phyloP scores from a whole-genome alignment of 2,797 vertebrate genomes.

The Coilia nasus region DNA sequence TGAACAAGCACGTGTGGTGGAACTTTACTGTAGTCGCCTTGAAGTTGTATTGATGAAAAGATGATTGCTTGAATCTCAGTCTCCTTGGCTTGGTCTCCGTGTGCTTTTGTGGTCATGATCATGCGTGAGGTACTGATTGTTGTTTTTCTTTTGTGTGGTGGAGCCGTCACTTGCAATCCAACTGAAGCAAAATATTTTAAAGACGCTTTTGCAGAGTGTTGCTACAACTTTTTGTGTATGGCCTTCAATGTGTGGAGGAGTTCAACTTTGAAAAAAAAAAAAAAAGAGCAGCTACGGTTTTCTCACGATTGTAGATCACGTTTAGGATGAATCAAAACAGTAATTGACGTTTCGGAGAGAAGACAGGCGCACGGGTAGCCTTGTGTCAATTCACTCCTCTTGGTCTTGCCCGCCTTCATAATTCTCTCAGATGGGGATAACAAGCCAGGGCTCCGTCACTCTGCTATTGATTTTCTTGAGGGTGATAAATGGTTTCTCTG shows the following conservation, averaged over 20 bases:
- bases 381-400: background rate
- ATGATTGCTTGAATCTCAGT: too few species aligned
- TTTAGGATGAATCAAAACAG: background rate
- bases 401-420: background rate
- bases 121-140: too few species aligned
- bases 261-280: too few species aligned
- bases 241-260: too few species aligned
- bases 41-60: too few species aligned
- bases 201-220: too few species aligned
- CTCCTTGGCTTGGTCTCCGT: too few species aligned
- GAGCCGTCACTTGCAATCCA: too few species aligned
- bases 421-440: constrained; percentile 18
- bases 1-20: background rate
- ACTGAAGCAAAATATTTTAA: too few species aligned
- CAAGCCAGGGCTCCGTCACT: constrained; percentile 1
- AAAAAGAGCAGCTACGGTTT: background rate
- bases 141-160: too few species aligned
- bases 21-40: background rate
- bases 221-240: too few species aligned
- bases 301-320: background rate
- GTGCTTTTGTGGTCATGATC: too few species aligned
- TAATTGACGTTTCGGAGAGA: background rate
- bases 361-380: background rate
- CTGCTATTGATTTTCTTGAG: constrained; percentile 23
- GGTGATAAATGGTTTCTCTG: background rate